Percentiles rank a stretch among this genome's conserved stretches.
Evolutionary conservation across 2,888 invertebrate species (phyloP).

Genomic region (Nasonovia ribisnigri): DNA sequence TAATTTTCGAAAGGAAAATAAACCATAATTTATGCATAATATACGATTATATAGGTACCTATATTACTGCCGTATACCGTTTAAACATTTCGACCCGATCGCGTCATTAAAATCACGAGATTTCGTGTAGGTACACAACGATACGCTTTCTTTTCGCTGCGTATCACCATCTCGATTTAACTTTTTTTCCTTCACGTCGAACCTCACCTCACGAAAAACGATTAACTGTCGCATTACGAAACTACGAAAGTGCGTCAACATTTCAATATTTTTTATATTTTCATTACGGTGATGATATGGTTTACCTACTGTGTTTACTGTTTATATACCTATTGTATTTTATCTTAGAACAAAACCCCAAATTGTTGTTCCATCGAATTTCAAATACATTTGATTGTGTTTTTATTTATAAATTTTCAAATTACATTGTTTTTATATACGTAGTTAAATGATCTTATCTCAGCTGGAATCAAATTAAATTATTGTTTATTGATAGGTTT

Average conservation of each 20-base stretch:
- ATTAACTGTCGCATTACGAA: neutral
- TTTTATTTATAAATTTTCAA: neutral
- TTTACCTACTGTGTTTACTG: neutral
- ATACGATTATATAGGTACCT: neutral
- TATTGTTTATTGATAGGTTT: neutral
- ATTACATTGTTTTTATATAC: neutral
- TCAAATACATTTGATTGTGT: neutral
- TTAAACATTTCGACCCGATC: neutral
- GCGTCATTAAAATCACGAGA: slow-evolving; percentile 24
- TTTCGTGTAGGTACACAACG: slow-evolving; percentile 24
- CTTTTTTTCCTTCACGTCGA: slow-evolving; percentile 11
- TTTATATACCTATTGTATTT: neutral
- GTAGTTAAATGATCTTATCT: neutral
- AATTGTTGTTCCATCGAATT: neutral
- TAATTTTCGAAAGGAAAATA: slow-evolving; percentile 31
- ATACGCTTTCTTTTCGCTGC: slow-evolving; percentile 40
- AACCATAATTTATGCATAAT: neutral
- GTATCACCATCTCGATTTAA: neutral
- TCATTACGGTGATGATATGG: neutral
- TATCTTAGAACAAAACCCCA: neutral
- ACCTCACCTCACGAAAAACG: slow-evolving; percentile 20
- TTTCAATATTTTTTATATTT: slow-evolving; percentile 2
- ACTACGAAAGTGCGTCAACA: neutral
- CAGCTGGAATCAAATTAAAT: neutral
- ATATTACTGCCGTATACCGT: slow-evolving; percentile 4